phyloP scores from a whole-genome alignment of 2,113 vertebrate species.

The Lethenteron reissneri region DNA sequence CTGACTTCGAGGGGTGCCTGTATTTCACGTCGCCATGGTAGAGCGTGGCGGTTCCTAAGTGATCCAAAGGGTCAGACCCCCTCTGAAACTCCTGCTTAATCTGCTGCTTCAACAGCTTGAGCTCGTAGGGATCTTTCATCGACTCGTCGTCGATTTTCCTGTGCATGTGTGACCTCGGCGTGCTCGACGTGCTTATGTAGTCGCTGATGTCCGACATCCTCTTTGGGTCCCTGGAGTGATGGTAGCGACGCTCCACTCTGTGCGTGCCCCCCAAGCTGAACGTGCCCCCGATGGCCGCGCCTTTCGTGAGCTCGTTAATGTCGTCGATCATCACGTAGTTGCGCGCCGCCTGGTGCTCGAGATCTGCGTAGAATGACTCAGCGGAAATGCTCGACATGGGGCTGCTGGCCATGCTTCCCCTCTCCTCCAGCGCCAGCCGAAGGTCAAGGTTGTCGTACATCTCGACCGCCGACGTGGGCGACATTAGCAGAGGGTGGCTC shows the following conservation, averaged over 20 bases:
- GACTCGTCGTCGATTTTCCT: slow-evolving; percentile 78
- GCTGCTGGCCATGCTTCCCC: slow-evolving; percentile 70
- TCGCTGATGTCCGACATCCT: slow-evolving; percentile 69
- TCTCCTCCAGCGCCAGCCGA: slow-evolving; percentile 67
- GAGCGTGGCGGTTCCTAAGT: slow-evolving; percentile 58
- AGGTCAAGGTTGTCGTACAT: slow-evolving; percentile 77
- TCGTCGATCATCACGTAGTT: slow-evolving; percentile 91
- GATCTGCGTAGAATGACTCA: slow-evolving; percentile 87
- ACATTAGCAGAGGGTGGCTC: slow-evolving; percentile 60
- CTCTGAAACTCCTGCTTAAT: slow-evolving; percentile 94
- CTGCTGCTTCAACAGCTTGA: slow-evolving; percentile 88
- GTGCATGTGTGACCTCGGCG: slow-evolving; percentile 56
- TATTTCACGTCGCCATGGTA: slow-evolving; percentile 59
- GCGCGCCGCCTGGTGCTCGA: slow-evolving; percentile 62
- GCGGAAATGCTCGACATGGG: slow-evolving; percentile 91
- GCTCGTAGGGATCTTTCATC: slow-evolving; percentile 92
- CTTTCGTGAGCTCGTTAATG: slow-evolving; percentile 79
- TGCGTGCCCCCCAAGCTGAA: slow-evolving; percentile 70
- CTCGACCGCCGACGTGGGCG: slow-evolving; percentile 60
- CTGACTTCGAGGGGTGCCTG: slow-evolving; percentile 77
- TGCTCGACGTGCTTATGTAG: slow-evolving; percentile 52
- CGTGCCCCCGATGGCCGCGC: slow-evolving; percentile 36
- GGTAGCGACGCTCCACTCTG: slow-evolving; percentile 66
- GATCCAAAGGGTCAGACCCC: slow-evolving; percentile 67
- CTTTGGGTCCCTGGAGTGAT: slow-evolving; percentile 42